phyloP scores from a whole-genome alignment of 2,888 invertebrate species.

The Osmoderma eremita region DNA sequence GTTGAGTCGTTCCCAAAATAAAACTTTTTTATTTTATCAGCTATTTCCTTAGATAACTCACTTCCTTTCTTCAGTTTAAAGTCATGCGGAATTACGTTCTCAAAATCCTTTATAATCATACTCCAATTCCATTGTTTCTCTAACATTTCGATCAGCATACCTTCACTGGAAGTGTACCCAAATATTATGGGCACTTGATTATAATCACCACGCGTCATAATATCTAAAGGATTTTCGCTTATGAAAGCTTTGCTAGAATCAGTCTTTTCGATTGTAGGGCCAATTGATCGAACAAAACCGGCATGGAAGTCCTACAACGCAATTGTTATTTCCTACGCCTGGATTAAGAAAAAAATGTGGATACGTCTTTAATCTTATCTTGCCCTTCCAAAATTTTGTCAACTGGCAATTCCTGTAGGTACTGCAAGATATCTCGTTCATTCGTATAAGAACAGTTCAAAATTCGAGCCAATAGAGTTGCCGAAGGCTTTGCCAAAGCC shows the following conservation, averaged over 20 bases:
- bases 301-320: conserved; percentile 11
- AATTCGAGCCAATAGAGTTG: conserved; percentile 9
- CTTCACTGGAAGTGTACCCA: conserved; percentile 58
- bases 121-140: conserved; percentile 47
- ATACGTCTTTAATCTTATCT: conserved; percentile 16
- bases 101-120: conserved; percentile 52
- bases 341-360: neutral
- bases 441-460: conserved; percentile 18
- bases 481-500: conserved; percentile 20
- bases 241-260: conserved; percentile 53
- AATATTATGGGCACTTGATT: conserved; percentile 59
- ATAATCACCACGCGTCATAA: conserved; percentile 55
- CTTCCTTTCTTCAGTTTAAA: conserved; percentile 55
- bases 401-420: conserved; percentile 36
- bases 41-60: conserved; percentile 53
- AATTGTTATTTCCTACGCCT: neutral
- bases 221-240: conserved; percentile 53
- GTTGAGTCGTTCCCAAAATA: conserved; percentile 64
- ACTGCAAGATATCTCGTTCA: conserved; percentile 29
- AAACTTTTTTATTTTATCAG: conserved; percentile 60
- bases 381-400: conserved; percentile 23
- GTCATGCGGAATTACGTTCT: conserved; percentile 58
- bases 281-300: conserved; percentile 4
- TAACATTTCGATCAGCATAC: conserved; percentile 55
- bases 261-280: conserved; percentile 49